Evolutionary conservation across 2,113 vertebrate species (phyloP), one percentile per base, ranked within the genome.

Genomic region (Caloenas nicobarica): DNA sequence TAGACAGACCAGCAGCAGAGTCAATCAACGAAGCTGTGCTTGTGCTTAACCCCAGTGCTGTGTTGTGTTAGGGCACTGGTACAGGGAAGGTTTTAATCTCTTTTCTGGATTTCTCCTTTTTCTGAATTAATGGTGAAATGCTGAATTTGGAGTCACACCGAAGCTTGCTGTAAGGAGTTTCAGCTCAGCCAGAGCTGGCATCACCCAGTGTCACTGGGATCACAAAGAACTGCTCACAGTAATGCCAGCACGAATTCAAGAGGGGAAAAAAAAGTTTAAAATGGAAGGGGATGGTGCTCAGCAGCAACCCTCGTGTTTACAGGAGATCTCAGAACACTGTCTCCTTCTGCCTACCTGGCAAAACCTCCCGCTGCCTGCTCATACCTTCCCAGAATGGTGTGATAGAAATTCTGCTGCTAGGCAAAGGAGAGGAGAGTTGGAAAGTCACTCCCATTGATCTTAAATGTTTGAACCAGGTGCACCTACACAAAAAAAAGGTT

Each of bases 391-490:
- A 56, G 79, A 40, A 85, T 2, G 73, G 72, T 96, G 42, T 94
- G 81, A 81, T 50, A 16, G 91, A 97, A 95, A 94, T 93, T 87
- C 88, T 97, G 96, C 97, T 97, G 89, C 97, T 96, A 95, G 97
- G 97, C 89, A 95, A 96, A 96, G 96, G 91, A 95, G 88, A 95
- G 46, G 86, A 94, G 81, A 85, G 95, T 31, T 96, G 71, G 87
- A 71, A 96, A 97, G 97, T 96, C 96, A 96, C 97, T 98, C 97
- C 96, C 97, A 96, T 97, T 97, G 89, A 94, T 93, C 86, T 95
- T 91, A 94, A 96, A 98, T 98, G 97, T 98, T 98, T 98, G 97
- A 98, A 94, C 97, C 98, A 98, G 98, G 98, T 98, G 98, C 96
- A 97, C 94, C 93, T 96, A 95, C 81, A 90, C 34, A n/a, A 71